Conservation (phyloP, 2,113 vertebrate genomes). For the Choloepus hoffmanni region DNA sequence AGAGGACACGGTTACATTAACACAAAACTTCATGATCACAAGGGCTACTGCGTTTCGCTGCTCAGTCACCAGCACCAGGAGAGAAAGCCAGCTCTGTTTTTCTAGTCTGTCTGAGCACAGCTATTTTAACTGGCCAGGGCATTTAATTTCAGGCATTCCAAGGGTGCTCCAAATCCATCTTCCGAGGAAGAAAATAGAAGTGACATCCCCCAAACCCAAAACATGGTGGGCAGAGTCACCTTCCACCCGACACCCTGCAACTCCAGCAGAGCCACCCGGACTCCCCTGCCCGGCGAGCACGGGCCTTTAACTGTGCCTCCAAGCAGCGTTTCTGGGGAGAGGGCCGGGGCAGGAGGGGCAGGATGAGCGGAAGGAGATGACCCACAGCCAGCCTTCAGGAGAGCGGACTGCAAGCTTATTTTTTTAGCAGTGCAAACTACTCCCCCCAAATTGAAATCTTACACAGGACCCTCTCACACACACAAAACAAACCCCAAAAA, state of each 20-base stretch:
- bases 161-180: background rate
- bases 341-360: background rate
- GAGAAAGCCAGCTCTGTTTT: background rate
- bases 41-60: background rate
- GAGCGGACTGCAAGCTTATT: background rate
- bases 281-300: accelerated
- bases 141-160: background rate
- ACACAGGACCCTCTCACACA: background rate
- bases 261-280: background rate
- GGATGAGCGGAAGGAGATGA: background rate
- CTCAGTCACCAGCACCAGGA: background rate
- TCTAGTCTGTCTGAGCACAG: background rate
- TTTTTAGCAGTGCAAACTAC: background rate
- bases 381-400: background rate
- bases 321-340: background rate
- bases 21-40: background rate
- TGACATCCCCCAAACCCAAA: background rate
- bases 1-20: too few relatives aligned
- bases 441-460: background rate
- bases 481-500: too few relatives aligned
- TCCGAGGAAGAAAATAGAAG: background rate
- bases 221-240: background rate
- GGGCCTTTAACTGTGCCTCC: background rate
- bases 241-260: background rate
- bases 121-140: background rate